Conservation (phyloP, 2,113 vertebrate genomes). For the Solea senegalensis region DNA sequence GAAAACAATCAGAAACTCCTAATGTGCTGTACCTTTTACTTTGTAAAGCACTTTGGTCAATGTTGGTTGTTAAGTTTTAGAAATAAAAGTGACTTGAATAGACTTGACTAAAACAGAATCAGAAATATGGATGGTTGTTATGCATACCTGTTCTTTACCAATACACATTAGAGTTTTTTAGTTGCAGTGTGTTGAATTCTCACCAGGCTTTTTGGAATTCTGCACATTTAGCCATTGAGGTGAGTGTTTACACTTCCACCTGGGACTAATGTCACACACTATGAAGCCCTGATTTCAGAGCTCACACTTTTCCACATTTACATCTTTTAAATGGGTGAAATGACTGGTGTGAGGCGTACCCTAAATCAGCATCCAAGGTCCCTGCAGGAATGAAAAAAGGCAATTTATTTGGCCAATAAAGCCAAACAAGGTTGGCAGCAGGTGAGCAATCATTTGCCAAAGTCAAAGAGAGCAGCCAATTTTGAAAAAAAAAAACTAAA, state of each 20-base stretch:
- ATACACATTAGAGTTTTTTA: neutral
- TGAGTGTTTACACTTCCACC: neutral
- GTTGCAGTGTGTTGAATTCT: neutral
- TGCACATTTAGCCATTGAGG: too few species aligned
- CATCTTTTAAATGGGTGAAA: neutral
- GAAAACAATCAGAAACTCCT: too few species aligned
- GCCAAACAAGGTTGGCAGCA: neutral
- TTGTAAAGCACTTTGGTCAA: too few species aligned
- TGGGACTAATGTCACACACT: neutral
- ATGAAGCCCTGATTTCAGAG: neutral
- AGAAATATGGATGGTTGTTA: too few species aligned
- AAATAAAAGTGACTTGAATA: too few species aligned
- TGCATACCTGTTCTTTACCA: too few species aligned
- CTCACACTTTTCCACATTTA: neutral
- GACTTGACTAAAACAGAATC: too few species aligned
- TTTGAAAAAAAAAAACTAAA: neutral
- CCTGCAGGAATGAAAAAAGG: neutral
- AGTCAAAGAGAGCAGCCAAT: neutral
- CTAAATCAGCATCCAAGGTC: neutral
- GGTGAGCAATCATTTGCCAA: neutral
- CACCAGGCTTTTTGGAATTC: too few species aligned
- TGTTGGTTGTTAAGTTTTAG: too few species aligned
- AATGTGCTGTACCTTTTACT: too few species aligned
- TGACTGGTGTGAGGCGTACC: neutral
- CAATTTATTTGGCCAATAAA: neutral